These are phyloP conservation scores for Pteronura brasiliensis DNA, from an alignment of 2,113 vertebrate species.

Conservation along the genomic window DNA sequence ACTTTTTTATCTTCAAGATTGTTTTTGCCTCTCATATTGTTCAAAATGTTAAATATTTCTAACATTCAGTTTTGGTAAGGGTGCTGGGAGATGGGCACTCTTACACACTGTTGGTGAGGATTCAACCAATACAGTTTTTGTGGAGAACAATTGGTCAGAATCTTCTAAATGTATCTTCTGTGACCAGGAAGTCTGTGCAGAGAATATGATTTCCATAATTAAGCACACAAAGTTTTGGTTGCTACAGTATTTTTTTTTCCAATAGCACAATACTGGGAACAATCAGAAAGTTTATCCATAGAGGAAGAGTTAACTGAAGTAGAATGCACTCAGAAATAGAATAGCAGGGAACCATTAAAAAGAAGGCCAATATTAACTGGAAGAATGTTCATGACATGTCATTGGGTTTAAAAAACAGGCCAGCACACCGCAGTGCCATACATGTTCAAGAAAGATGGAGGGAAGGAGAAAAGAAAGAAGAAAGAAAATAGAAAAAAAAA, in stretches of 20 bases:
- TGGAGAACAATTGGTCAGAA: background rate
- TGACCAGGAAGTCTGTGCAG: background rate
- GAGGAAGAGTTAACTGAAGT: background rate
- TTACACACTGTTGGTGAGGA: background rate
- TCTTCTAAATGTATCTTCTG: background rate
- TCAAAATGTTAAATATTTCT: background rate
- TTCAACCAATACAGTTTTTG: background rate
- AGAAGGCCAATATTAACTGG: background rate
- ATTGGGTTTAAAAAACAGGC: background rate
- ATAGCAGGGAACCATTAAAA: background rate
- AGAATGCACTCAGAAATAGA: background rate
- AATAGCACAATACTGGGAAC: background rate
- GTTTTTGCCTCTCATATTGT: background rate
- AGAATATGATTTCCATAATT: background rate
- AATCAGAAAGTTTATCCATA: background rate
- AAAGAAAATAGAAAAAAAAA: background rate
- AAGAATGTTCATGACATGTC: background rate
- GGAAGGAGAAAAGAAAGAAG: background rate
- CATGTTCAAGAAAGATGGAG: background rate
- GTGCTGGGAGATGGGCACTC: background rate
- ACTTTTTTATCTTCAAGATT: background rate
- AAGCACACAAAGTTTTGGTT: background rate
- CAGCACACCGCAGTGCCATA: background rate
- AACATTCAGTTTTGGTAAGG: background rate
- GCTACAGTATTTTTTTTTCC: background rate